Evolutionary conservation across 2,797 vertebrate genomes (phyloP).

Genomic region (Numenius phaeopus): DNA sequence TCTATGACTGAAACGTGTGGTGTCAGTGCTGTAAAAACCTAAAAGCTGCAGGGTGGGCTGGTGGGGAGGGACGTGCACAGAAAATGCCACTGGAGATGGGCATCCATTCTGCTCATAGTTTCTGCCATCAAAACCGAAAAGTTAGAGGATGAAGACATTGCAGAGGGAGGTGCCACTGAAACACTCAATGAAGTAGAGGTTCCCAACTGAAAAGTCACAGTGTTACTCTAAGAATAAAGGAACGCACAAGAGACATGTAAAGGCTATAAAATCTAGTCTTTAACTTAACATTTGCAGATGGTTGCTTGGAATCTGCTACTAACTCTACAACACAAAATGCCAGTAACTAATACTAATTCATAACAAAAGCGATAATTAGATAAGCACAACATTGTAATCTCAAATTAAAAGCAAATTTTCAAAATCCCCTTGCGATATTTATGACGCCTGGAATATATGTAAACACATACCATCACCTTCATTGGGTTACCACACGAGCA

Average conservation of each 20-base stretch:
- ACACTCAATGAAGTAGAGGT: neutral
- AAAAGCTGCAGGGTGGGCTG: neutral
- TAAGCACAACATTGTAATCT: neutral
- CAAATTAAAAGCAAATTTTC: neutral
- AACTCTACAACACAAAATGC: neutral
- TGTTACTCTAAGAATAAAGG: neutral
- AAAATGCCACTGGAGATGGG: neutral
- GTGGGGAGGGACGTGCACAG: neutral
- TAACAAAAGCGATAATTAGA: neutral
- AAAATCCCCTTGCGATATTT: neutral
- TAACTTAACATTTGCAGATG: neutral
- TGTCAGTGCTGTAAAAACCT: neutral
- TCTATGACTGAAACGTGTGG: neutral
- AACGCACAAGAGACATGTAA: neutral
- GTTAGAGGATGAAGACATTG: neutral
- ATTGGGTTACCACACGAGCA: neutral
- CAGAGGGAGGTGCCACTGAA: neutral
- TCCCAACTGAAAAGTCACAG: neutral
- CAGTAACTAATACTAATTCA: neutral
- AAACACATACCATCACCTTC: neutral
- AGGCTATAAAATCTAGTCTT: neutral
- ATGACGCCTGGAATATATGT: neutral
- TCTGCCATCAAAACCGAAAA: neutral
- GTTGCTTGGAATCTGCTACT: neutral
- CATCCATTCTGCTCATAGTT: neutral